A percentile compares a stretch with the other conserved stretches of the same genome.
These are phyloP conservation scores for Meloidogyne floridensis DNA, from an alignment of 1,140 invertebrate species.

Conservation along the genomic window DNA sequence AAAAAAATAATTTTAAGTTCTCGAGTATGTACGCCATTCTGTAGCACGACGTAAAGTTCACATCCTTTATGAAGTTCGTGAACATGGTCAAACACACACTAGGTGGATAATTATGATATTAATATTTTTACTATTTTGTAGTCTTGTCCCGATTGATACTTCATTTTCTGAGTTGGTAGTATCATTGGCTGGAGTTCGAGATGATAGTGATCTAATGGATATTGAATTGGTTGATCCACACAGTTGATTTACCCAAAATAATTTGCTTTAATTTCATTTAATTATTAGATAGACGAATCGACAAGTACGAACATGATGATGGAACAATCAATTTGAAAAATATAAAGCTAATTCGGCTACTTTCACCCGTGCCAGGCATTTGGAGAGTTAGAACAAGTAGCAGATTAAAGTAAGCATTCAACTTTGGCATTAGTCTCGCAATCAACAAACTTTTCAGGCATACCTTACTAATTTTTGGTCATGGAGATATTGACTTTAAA, in stretches of 20 bases:
- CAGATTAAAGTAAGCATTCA: constrained; percentile 65
- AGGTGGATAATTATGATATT: not conserved
- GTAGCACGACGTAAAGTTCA: constrained; percentile 43
- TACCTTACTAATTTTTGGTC: constrained; percentile 73
- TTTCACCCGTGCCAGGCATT: constrained; percentile 73
- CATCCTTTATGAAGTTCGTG: constrained; percentile 59
- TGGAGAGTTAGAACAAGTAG: constrained; percentile 73
- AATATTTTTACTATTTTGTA: not conserved
- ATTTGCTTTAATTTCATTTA: not conserved
- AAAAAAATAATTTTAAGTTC: constrained; percentile 54
- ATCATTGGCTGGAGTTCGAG: constrained; percentile 59
- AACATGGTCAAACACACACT: constrained; percentile 51
- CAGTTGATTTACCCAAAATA: constrained; percentile 38
- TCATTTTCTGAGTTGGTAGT: constrained; percentile 59
- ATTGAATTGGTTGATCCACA: constrained; percentile 59
- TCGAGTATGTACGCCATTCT: not conserved
- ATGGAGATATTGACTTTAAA: constrained; percentile 73
- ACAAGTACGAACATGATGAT: constrained; percentile 57
- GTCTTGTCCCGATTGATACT: constrained; percentile 55
- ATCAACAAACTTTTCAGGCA: constrained; percentile 62
- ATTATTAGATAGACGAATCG: constrained; percentile 53
- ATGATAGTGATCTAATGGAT: constrained; percentile 61
- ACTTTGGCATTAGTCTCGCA: not conserved
- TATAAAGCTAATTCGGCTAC: constrained; percentile 70
- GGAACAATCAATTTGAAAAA: constrained; percentile 69